Evolutionary conservation across 2,797 vertebrate species (phyloP).

Genomic region (Oryzias sinensis): DNA sequence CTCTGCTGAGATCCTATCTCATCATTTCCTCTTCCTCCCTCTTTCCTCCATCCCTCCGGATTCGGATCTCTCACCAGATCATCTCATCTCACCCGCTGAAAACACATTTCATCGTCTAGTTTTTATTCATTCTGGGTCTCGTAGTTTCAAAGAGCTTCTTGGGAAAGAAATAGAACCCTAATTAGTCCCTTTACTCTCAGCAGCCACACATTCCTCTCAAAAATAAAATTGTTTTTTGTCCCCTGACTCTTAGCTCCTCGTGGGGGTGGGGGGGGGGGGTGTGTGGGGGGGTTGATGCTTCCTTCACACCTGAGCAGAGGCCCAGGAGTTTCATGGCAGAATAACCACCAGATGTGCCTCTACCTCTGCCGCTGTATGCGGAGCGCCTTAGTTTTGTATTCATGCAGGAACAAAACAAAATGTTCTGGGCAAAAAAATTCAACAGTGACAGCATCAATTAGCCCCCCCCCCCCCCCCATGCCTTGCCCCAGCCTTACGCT

Average conservation of each 20-base stretch:
- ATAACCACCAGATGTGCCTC: constrained; percentile 43
- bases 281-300: constrained; percentile 21
- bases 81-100: constrained; percentile 1
- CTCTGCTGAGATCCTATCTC: constrained; percentile 42
- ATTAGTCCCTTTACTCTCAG: constrained; percentile 21
- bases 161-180: constrained; percentile 7
- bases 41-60: neutral
- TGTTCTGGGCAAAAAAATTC: constrained; percentile 39
- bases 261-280: constrained; percentile 23
- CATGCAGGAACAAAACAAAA: constrained; percentile 14
- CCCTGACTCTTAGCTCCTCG: constrained; percentile 3
- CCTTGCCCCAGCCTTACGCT: constrained; percentile 15
- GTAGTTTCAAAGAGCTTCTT: constrained; percentile 11
- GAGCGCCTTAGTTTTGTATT: constrained; percentile 5
- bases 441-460: constrained; percentile 54
- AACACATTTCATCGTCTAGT: constrained; percentile 5
- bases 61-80: neutral
- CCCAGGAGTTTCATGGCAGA: constrained; percentile 35
- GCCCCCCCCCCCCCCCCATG: neutral
- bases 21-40: constrained; percentile 7
- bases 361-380: constrained; percentile 15
- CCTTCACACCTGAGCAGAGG: constrained; percentile 24
- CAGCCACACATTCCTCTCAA: neutral
- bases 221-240: constrained; percentile 3
- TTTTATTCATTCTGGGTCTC: neutral